Evolutionary conservation across 2,888 invertebrate species (phyloP).

Genomic region (Bombylius major): DNA sequence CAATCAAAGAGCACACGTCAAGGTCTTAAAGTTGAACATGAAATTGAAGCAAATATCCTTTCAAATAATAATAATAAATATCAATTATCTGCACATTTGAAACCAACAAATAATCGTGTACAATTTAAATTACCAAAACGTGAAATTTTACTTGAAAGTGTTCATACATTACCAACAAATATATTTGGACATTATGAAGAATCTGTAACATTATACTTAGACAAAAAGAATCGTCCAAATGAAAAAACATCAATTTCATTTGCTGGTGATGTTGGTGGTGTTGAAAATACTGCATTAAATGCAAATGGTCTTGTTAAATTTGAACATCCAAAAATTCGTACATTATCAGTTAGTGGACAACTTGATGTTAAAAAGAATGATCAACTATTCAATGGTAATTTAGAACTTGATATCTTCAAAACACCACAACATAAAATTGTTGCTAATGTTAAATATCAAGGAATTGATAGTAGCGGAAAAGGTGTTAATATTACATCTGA

Average conservation of each 20-base stretch:
- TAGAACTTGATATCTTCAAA: constrained; percentile 47
- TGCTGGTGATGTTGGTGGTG: constrained; percentile 40
- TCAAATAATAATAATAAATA: constrained; percentile 57
- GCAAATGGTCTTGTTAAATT: constrained; percentile 47
- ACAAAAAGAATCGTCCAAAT: constrained; percentile 57
- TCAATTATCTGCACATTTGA: constrained; percentile 51
- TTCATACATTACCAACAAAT: constrained; percentile 38
- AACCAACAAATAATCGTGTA: constrained; percentile 49
- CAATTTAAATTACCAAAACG: constrained; percentile 56
- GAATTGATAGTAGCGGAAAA: constrained; percentile 13
- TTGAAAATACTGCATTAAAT: constrained; percentile 38
- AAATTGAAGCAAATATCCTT: constrained; percentile 58
- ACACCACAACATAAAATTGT: constrained; percentile 44
- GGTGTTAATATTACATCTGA: constrained; percentile 36
- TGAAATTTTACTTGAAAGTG: constrained; percentile 48
- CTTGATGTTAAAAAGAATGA: constrained; percentile 33
- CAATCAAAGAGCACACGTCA: constrained; percentile 50
- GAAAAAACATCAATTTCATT: constrained; percentile 49
- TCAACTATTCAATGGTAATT: constrained; percentile 29
- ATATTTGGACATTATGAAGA: constrained; percentile 48
- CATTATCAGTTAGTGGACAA: constrained; percentile 38
- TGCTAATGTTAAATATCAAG: constrained; percentile 8
- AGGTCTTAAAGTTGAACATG: constrained; percentile 48
- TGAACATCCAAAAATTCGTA: constrained; percentile 51
- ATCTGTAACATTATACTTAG: constrained; percentile 52